A percentile compares a stretch with the other conserved stretches of the same genome.
These are phyloP conservation scores for Sylvilagus floridanus DNA, from an alignment of 2,797 vertebrate species.

Conservation along the genomic window DNA sequence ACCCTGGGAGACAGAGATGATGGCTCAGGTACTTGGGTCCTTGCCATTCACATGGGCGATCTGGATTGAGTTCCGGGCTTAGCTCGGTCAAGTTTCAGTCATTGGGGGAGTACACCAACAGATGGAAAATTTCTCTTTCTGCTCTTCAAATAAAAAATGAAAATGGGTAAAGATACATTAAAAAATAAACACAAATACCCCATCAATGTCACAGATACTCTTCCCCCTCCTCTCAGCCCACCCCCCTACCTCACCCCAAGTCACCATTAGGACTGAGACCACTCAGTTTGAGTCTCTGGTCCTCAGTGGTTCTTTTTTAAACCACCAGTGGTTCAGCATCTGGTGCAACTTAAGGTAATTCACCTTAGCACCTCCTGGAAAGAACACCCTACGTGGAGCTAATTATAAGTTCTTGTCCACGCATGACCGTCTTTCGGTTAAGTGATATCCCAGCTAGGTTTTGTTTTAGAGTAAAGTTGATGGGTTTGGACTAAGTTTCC, in stretches of 20 bases:
- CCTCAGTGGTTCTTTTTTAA: slow-evolving; percentile 23
- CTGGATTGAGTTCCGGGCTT: no score
- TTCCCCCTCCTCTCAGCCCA: no score
- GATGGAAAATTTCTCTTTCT: no score
- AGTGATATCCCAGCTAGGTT: not conserved
- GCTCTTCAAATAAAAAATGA: no score
- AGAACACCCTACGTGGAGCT: not conserved
- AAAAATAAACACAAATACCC: not conserved
- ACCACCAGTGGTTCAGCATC: not conserved
- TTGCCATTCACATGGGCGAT: no score
- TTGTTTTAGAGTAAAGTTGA: slow-evolving; percentile 51
- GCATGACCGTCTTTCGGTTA: not conserved
- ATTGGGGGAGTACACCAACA: no score
- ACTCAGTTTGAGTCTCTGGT: not conserved
- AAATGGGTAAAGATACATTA: no score
- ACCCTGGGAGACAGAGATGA: no score
- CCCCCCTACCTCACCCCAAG: not conserved
- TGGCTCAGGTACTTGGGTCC: no score
- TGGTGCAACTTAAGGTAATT: not conserved
- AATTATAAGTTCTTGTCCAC: not conserved
- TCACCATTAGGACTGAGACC: not conserved
- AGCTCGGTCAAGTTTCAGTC: no score
- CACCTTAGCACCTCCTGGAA: not conserved
- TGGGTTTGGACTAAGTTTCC: slow-evolving; percentile 40
- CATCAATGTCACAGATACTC: no score